Conservation (phyloP, 2,113 vertebrate genomes). For the Delphinapterus leucas region DNA sequence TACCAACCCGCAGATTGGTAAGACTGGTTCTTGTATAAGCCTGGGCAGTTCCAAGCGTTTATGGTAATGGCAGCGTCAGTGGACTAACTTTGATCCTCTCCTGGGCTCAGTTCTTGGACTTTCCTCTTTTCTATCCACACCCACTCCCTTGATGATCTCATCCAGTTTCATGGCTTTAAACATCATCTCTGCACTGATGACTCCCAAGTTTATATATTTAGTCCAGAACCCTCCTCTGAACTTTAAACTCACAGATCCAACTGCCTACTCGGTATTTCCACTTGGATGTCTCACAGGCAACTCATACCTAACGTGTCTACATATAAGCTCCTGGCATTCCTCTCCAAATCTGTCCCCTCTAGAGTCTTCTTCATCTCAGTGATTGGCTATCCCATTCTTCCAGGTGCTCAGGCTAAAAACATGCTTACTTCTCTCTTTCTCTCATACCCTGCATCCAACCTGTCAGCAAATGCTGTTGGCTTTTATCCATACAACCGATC, state of each 20-base stretch:
- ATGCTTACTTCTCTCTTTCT: neutral
- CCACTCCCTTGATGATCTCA: slow-evolving; percentile 13
- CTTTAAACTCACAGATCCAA: neutral
- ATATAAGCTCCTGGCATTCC: neutral
- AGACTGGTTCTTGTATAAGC: neutral
- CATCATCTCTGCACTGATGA: neutral
- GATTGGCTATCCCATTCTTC: neutral
- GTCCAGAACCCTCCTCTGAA: neutral
- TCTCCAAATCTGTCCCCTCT: neutral
- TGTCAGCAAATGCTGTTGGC: neutral
- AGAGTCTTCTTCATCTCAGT: neutral
- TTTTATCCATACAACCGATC: neutral
- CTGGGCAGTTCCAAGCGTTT: neutral
- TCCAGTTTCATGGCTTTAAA: neutral
- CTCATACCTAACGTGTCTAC: neutral
- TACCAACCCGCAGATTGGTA: neutral
- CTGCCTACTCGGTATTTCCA: neutral
- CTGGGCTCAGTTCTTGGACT: neutral
- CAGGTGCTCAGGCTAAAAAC: neutral
- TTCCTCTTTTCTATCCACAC: slow-evolving; percentile 5
- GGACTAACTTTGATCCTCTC: neutral
- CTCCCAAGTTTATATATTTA: slow-evolving; percentile 11
- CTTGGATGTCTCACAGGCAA: neutral
- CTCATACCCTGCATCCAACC: neutral
- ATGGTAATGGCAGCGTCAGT: neutral